These are phyloP conservation scores for Paracentrotus lividus DNA, from an alignment of 53 echinoderm and acorn worm species.

Conservation along the genomic window DNA sequence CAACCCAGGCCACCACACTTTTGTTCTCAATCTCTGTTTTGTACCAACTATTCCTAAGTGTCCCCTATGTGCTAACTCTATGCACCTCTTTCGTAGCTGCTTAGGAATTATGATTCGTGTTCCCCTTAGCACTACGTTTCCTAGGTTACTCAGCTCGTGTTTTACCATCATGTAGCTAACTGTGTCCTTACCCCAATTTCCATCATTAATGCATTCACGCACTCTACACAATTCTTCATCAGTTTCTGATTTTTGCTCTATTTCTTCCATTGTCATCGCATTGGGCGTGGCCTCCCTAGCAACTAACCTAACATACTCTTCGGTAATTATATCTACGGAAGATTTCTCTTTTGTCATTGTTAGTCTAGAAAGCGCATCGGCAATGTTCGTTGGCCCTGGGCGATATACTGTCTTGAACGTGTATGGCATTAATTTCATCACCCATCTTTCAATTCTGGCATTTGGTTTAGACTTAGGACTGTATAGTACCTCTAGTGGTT, in stretches of 20 bases:
- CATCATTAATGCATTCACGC: not conserved
- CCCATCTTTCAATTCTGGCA: not conserved
- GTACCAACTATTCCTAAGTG: conserved; percentile 77
- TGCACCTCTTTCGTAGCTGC: conserved; percentile 13
- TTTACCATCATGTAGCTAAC: not conserved
- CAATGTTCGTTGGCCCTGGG: not conserved
- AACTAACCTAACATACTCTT: not conserved
- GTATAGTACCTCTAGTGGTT: conserved; percentile 76
- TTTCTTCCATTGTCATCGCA: not conserved
- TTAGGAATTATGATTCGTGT: conserved; percentile 70
- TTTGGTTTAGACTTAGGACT: conserved; percentile 33
- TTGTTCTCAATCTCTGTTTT: conserved; percentile 75
- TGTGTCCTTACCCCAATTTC: not conserved
- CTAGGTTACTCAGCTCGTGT: not conserved
- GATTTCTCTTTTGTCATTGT: no score
- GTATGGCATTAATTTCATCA: not conserved
- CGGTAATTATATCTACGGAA: not conserved
- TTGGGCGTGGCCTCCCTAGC: not conserved
- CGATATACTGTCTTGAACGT: not conserved
- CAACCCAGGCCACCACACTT: conserved; percentile 74
- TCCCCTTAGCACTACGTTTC: not conserved
- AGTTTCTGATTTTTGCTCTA: not conserved
- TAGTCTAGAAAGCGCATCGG: not conserved
- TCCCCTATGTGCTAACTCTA: conserved; percentile 47
- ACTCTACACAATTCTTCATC: not conserved